Evolutionary conservation across 2,797 vertebrate genomes (phyloP).

Genomic region (Luscinia luscinia): DNA sequence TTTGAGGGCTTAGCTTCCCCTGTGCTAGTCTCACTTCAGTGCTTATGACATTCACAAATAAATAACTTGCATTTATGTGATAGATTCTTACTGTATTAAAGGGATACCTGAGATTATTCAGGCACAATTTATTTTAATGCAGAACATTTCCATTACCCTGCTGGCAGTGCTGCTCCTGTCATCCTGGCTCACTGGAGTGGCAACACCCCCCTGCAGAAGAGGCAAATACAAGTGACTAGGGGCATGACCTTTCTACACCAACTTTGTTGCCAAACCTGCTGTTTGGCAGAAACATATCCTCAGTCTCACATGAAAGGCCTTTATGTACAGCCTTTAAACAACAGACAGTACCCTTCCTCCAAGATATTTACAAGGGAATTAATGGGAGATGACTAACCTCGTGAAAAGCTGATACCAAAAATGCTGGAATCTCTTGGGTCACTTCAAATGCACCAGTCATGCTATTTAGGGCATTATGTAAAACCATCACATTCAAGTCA

Average conservation of each 20-base stretch:
- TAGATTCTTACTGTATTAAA: background rate
- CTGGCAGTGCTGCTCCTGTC: background rate
- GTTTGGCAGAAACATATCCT: background rate
- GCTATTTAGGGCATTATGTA: slow-evolving; percentile 21
- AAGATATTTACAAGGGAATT: slow-evolving; percentile 44
- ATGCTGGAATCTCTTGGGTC: slow-evolving; percentile 18
- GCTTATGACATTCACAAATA: background rate
- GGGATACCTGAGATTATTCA: background rate
- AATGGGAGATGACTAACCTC: slow-evolving; percentile 20
- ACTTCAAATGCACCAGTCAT: background rate
- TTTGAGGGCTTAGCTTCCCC: slow-evolving; percentile 3
- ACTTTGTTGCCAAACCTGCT: background rate
- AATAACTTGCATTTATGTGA: background rate
- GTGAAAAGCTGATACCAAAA: slow-evolving; percentile 29
- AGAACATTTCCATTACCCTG: background rate
- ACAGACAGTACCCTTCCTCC: background rate
- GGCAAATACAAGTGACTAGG: background rate
- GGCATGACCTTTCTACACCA: background rate
- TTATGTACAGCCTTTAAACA: background rate
- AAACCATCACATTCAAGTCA: slow-evolving; percentile 11
- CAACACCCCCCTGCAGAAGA: background rate
- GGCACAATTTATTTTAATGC: background rate
- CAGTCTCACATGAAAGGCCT: background rate
- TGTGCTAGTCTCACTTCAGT: background rate
- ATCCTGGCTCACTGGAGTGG: background rate